A percentile compares a stretch with the other conserved stretches of the same genome.
Evolutionary conservation across 2,113 vertebrate genomes (phyloP).

Genomic region (Panthera leo): DNA sequence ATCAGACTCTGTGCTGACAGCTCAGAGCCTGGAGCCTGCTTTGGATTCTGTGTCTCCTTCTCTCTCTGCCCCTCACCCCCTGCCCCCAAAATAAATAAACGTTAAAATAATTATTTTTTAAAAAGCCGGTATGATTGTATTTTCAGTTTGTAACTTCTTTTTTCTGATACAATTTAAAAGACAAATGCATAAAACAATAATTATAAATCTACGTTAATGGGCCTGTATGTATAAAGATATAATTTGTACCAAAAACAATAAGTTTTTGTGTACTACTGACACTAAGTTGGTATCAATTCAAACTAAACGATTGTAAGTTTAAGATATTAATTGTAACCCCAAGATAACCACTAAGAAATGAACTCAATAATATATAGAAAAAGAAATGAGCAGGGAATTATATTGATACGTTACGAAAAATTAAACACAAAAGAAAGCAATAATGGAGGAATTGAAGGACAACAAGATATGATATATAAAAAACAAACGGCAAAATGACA

Average conservation of each 20-base stretch:
- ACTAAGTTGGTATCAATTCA: background rate
- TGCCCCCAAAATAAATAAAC: too few species aligned
- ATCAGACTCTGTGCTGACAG: too few species aligned
- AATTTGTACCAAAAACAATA: background rate
- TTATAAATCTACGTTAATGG: background rate
- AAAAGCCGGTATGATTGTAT: background rate
- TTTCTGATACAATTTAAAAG: background rate
- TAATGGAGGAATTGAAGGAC: background rate
- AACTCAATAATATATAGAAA: background rate
- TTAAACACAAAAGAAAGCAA: background rate
- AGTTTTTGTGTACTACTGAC: background rate
- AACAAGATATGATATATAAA: background rate
- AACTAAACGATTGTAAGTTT: background rate
- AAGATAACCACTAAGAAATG: background rate
- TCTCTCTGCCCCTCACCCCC: too few species aligned
- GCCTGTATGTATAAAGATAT: background rate
- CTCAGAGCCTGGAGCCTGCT: too few species aligned
- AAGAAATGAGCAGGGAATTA: background rate
- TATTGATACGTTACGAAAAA: background rate
- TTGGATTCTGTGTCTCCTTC: too few species aligned
- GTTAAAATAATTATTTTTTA: too few species aligned
- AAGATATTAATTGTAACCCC: background rate
- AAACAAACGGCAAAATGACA: background rate
- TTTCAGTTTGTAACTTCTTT: background rate
- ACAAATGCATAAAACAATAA: background rate